Conservation (phyloP, 1,140 invertebrate species). For the Odontomachus brunneus region DNA sequence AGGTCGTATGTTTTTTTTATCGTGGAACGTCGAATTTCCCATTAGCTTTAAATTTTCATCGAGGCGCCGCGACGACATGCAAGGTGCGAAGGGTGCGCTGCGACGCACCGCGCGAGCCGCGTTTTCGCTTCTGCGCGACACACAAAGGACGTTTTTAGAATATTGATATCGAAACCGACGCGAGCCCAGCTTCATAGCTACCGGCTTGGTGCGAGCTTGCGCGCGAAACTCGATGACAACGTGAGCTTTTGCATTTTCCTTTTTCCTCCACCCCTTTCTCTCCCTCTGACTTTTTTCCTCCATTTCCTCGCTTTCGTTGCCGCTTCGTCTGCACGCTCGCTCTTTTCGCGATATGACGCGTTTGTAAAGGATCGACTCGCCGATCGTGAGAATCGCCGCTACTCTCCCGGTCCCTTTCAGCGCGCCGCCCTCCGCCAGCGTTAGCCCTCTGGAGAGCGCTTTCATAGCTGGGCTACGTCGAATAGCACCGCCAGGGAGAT, state of each 20-base stretch:
- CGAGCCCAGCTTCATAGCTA: constrained; percentile 49
- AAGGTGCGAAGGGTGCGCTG: constrained; percentile 1
- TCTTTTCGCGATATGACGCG: constrained; percentile 33
- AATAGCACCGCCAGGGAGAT: constrained; percentile 42
- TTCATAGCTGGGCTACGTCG: constrained; percentile 36
- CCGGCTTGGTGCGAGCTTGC: background rate
- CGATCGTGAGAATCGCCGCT: constrained; percentile 56
- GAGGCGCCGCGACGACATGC: background rate
- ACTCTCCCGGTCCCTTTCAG: constrained; percentile 48
- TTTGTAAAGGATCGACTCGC: constrained; percentile 62
- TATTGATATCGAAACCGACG: constrained; percentile 84
- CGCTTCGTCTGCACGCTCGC: background rate
- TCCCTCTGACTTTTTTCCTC: constrained; percentile 55
- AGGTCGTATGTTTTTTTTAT: background rate
- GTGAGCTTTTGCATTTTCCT: constrained; percentile 49
- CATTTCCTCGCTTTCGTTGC: background rate
- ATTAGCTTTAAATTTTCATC: constrained; percentile 42
- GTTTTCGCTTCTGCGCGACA: constrained; percentile 80
- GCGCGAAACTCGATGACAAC: constrained; percentile 41
- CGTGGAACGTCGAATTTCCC: background rate
- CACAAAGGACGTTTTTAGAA: constrained; percentile 84
- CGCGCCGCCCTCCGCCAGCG: background rate
- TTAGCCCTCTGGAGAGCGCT: constrained; percentile 35
- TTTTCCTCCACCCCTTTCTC: constrained; percentile 58
- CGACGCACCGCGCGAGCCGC: constrained; percentile 51